Evolutionary conservation across 1,140 invertebrate genomes (phyloP).

Genomic region (Solenopsis fugax): DNA sequence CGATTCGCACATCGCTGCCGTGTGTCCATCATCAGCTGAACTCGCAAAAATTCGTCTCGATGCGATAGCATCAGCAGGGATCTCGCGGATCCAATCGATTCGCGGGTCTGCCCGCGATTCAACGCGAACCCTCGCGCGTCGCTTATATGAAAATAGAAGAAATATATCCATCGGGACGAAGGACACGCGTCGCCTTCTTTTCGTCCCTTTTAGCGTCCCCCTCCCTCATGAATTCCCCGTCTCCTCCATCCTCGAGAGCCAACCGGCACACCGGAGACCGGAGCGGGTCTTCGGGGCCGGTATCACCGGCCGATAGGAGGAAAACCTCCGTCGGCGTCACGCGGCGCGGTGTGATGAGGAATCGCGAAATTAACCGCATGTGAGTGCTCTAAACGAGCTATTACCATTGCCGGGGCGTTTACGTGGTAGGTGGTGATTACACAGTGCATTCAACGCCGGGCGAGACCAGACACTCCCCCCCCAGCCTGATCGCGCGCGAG

Average conservation of each 20-base stretch:
- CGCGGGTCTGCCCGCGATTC: neutral
- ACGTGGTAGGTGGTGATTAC: slow-evolving; percentile 73
- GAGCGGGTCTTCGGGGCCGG: neutral
- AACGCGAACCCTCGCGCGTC: neutral
- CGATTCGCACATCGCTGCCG: slow-evolving; percentile 29
- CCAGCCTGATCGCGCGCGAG: slow-evolving; percentile 40
- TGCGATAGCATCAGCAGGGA: neutral
- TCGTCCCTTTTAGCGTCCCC: neutral
- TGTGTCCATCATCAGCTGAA: neutral
- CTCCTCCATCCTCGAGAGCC: neutral
- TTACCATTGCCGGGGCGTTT: slow-evolving; percentile 71
- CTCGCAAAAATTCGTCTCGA: slow-evolving; percentile 6
- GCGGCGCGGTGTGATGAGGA: neutral
- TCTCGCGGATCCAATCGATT: neutral
- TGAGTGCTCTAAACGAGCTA: slow-evolving; percentile 70
- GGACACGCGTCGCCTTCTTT: neutral
- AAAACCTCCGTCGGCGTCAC: slow-evolving; percentile 8
- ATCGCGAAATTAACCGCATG: slow-evolving; percentile 72
- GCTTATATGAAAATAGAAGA: slow-evolving; percentile 31
- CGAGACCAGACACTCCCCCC: slow-evolving; percentile 59
- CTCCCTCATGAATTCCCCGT: neutral
- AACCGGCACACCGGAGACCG: neutral
- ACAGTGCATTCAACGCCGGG: slow-evolving; percentile 64
- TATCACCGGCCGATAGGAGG: neutral
- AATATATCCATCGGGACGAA: neutral